Evolutionary conservation across 2,797 vertebrate species (phyloP), one percentile per base, ranked within the genome.

Genomic region (Cyclopterus lumpus): DNA sequence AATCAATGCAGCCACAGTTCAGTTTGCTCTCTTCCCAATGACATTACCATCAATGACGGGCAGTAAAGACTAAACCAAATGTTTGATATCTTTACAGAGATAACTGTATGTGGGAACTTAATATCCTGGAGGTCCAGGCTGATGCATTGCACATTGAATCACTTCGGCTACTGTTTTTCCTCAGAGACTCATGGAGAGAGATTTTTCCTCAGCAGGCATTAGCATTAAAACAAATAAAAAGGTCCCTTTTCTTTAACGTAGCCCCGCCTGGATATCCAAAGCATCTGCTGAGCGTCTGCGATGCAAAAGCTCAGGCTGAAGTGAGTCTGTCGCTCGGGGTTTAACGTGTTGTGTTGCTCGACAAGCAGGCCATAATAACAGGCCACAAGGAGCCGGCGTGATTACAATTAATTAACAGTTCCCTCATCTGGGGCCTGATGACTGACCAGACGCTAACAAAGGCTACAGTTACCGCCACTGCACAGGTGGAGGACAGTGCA

Each of bases 331-430:
- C 11, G 20, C 71, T 78, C 59, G 61, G 67, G 69, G 61, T 85
- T 75, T 79, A 26, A 62, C 53, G 71, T 79, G 64, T 73, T 32
- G 55, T 67, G 77, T 83, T 84, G 88, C 89, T 81, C 68, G 77
- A 88, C 76, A 86, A 88, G 77, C 83, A n/a, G n/a, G n/a, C n/a
- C n/a, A n/a, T n/a, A n/a, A 89, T 87, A 82, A 91, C 67, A 82
- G 86, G 85, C 88, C 88, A 91, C 88, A 81, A 87, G 88, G 86
- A 86, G 86, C 60, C 74, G 73, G 70, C 82, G 90, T 87, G 83
- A 93, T 89, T 88, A 88, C 80, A 91, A 90, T 91, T 87, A 92
- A 93, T 93, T 89, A 92, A 91, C 82, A 84, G 77, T 83, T 72
- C 68, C 61, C 82, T 92, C 82, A 84, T 92, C 87, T 88, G 87